phyloP scores from a whole-genome alignment of 1,140 invertebrate genomes.

The Arion vulgaris region DNA sequence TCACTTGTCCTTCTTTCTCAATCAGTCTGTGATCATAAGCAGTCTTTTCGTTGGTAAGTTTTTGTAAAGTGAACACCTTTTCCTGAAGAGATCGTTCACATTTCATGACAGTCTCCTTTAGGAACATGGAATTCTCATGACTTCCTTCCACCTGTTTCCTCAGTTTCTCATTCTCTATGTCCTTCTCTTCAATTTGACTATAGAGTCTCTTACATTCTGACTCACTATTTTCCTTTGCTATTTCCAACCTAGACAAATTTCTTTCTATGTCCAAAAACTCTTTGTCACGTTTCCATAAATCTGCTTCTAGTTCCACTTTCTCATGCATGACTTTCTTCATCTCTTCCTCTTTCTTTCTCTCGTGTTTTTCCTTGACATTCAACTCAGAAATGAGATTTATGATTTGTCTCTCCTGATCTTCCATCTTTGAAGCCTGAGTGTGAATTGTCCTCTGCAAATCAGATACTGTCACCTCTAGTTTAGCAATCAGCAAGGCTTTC shows the following conservation, averaged over 20 bases:
- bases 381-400: slow-evolving; percentile 1
- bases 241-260: slow-evolving; percentile 19
- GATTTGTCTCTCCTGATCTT: not conserved
- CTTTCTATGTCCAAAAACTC: slow-evolving; percentile 36
- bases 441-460: slow-evolving; percentile 1
- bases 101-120: slow-evolving; percentile 32
- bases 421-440: not conserved
- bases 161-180: slow-evolving; percentile 6
- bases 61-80: slow-evolving; percentile 7
- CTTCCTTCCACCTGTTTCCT: slow-evolving; percentile 26
- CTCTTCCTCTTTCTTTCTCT: slow-evolving; percentile 34
- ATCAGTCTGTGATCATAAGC: slow-evolving; percentile 14
- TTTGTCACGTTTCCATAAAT: slow-evolving; percentile 28
- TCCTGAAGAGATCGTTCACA: slow-evolving; percentile 29
- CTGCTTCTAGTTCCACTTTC: slow-evolving; percentile 50
- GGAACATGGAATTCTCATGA: slow-evolving; percentile 25
- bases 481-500: not conserved
- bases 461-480: slow-evolving; percentile 10
- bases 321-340: slow-evolving; percentile 7
- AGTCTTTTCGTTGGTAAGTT: slow-evolving; percentile 16
- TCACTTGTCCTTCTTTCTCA: slow-evolving; percentile 58
- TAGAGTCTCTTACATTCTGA: not conserved
- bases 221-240: slow-evolving; percentile 28
- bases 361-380: not conserved
- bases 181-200: slow-evolving; percentile 12